phyloP scores from a whole-genome alignment of 2,113 vertebrate genomes.

The Cettia cetti region DNA sequence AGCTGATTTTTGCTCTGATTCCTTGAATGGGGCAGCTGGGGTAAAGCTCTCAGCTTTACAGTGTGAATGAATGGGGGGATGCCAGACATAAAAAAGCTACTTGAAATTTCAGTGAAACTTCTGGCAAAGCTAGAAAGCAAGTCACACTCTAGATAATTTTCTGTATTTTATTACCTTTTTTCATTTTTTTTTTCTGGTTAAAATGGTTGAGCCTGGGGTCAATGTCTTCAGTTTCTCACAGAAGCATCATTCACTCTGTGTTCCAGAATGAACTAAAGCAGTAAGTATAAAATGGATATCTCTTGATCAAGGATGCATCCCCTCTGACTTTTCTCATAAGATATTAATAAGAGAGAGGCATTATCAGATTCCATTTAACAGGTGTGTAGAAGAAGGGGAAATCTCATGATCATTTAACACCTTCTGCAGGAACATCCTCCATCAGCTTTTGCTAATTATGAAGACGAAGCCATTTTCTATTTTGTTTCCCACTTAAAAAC shows the following conservation, averaged over 20 bases:
- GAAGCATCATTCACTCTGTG: background rate
- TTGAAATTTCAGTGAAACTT: background rate
- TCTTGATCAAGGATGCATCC: background rate
- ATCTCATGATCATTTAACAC: slow-evolving; percentile 25
- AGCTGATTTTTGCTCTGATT: background rate
- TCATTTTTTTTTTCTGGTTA: background rate
- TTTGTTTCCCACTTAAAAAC: background rate
- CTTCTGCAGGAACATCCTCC: background rate
- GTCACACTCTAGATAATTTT: background rate
- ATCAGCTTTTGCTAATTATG: background rate
- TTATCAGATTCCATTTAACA: slow-evolving; percentile 37
- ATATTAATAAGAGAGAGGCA: slow-evolving; percentile 10
- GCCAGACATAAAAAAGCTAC: background rate
- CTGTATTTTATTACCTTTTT: background rate
- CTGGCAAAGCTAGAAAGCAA: background rate
- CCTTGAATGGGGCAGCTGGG: background rate
- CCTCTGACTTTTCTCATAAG: background rate
- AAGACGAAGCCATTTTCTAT: background rate
- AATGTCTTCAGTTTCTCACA: background rate
- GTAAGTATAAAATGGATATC: background rate
- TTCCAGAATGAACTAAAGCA: background rate
- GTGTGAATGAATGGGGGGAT: background rate
- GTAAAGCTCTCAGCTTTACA: background rate
- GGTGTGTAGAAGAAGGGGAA: slow-evolving; percentile 1
- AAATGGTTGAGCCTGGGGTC: background rate